Conservation (phyloP, 2,888 invertebrate species). For the Agonopterix alstromeriana region DNA sequence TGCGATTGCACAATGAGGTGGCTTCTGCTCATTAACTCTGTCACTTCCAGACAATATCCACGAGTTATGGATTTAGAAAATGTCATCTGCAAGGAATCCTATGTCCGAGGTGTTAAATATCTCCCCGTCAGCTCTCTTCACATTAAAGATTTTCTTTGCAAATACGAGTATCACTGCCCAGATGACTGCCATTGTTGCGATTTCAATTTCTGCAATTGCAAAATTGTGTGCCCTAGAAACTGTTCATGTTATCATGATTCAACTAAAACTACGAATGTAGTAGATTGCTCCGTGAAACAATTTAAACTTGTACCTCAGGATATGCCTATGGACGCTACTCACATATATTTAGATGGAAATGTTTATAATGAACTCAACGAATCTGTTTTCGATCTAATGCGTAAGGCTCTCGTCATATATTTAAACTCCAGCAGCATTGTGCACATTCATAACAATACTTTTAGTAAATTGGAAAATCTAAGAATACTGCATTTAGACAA, state of each 20-base stretch:
- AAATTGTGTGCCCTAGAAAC: constrained; percentile 93
- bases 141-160: constrained; percentile 91
- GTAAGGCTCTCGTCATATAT: constrained; percentile 81
- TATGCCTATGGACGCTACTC: constrained; percentile 94
- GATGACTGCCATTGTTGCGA: constrained; percentile 96
- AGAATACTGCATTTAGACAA: constrained; percentile 90
- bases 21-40: constrained; percentile 91
- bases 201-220: constrained; percentile 96
- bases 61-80: constrained; percentile 92
- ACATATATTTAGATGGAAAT: constrained; percentile 94
- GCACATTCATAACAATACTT: constrained; percentile 90
- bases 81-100: constrained; percentile 90
- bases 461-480: constrained; percentile 85
- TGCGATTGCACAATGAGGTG: constrained; percentile 98
- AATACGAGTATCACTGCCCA: constrained; percentile 93
- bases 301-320: constrained; percentile 85
- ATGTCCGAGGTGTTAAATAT: constrained; percentile 87
- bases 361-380: constrained; percentile 84
- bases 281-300: constrained; percentile 90
- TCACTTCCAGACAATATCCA: constrained; percentile 88
- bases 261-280: constrained; percentile 92
- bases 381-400: constrained; percentile 59
- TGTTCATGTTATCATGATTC: constrained; percentile 97
- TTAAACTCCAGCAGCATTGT: constrained; percentile 89
- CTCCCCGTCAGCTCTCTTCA: constrained; percentile 85